Evolutionary conservation across 2,113 vertebrate genomes (phyloP).

Genomic region (Megatriorchis doriae): DNA sequence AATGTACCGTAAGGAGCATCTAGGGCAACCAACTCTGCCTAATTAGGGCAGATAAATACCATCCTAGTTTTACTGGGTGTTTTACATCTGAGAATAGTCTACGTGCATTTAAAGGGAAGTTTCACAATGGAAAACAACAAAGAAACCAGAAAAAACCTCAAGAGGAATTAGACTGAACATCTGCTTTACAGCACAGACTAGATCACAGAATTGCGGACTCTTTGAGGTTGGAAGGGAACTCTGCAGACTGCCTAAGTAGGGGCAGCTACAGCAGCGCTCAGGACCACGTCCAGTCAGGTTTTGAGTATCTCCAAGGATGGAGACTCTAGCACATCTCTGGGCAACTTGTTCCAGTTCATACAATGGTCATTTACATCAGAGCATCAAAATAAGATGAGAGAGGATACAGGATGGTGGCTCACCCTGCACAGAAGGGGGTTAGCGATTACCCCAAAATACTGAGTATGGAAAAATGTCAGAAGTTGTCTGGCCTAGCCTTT

Average conservation of each 20-base stretch:
- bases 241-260: neutral
- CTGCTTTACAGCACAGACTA: neutral
- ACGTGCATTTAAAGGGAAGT: neutral
- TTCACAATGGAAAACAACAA: neutral
- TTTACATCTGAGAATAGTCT: neutral
- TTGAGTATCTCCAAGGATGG: accelerated
- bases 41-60: neutral
- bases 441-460: neutral
- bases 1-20: neutral
- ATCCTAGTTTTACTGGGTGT: neutral
- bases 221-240: neutral
- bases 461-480: neutral
- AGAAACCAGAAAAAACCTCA: neutral
- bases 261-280: neutral
- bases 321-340: neutral
- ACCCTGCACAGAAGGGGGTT: neutral
- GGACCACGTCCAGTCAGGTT: neutral
- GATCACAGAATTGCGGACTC: neutral
- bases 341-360: neutral
- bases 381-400: neutral
- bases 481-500: neutral
- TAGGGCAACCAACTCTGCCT: neutral
- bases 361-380: neutral
- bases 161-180: neutral
- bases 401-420: neutral